These are phyloP conservation scores for Abrostola triplasia DNA, from an alignment of 2,888 invertebrate genomes.

Conservation along the genomic window DNA sequence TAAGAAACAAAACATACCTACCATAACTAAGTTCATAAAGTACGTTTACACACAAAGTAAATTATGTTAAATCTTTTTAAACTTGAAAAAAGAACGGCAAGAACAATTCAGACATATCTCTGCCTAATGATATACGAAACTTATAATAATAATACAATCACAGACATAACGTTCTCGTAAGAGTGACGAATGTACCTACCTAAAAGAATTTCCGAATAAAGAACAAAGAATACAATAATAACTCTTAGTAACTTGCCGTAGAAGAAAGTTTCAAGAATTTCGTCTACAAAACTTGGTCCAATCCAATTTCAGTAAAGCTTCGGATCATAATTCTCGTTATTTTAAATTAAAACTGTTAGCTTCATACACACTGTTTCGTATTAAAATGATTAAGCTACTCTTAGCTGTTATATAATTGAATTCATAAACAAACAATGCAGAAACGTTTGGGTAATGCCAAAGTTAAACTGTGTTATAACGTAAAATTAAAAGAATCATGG, in stretches of 20 bases:
- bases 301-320: conserved; percentile 56
- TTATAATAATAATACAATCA: conserved; percentile 47
- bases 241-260: conserved; percentile 51
- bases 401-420: no score
- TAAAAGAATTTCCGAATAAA: conserved; percentile 51
- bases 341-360: conserved; percentile 51
- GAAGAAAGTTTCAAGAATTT: conserved; percentile 56
- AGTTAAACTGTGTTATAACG: no score
- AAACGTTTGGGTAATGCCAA: no score
- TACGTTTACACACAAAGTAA: background rate
- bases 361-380: conserved; percentile 17
- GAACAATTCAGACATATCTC: conserved; percentile 27
- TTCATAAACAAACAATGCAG: no score
- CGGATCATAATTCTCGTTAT: conserved; percentile 53
- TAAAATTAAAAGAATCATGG: no score
- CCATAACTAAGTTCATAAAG: no score
- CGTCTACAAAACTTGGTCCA: conserved; percentile 51
- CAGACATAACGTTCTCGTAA: conserved; percentile 38
- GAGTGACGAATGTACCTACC: conserved; percentile 40
- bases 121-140: conserved; percentile 39
- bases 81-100: conserved; percentile 9
- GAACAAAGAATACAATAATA: conserved; percentile 58
- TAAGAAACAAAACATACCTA: no score
- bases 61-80: background rate
- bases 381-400: no score